Conservation (phyloP, 2,113 vertebrate species). For the Melospiza georgiana region DNA sequence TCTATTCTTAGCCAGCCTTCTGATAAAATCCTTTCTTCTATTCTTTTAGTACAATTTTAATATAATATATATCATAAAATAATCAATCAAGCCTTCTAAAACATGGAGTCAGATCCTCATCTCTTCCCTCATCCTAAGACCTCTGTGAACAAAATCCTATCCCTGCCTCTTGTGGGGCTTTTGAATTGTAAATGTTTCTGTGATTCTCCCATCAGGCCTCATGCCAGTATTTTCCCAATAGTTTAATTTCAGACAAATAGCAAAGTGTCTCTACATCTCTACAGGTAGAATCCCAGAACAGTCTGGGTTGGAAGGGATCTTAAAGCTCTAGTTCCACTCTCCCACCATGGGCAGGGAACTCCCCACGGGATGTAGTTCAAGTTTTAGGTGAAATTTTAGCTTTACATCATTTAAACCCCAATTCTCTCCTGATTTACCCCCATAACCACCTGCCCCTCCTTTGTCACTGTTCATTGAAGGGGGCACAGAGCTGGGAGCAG, state of each 20-base stretch:
- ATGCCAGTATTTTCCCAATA: accelerated
- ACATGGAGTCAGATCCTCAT: too few species aligned
- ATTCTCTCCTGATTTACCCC: neutral
- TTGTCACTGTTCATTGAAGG: accelerated
- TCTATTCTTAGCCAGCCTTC: too few species aligned
- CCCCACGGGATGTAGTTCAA: neutral
- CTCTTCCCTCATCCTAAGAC: too few species aligned
- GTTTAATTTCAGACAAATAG: neutral
- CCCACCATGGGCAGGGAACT: neutral
- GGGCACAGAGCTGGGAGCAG: accelerated
- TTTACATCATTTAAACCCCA: neutral
- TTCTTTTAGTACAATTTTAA: too few species aligned
- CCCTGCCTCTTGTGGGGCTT: accelerated
- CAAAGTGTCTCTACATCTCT: neutral
- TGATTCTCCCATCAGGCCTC: neutral
- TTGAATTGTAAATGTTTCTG: accelerated
- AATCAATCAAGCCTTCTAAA: too few species aligned
- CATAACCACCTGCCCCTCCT: accelerated
- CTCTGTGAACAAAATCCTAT: neutral
- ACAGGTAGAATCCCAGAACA: neutral
- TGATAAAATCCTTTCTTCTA: too few species aligned
- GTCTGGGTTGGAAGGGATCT: neutral
- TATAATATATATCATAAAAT: too few species aligned
- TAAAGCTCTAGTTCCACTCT: neutral
- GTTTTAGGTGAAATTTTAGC: neutral